Evolutionary conservation across 1,140 invertebrate genomes (phyloP).

Genomic region (Alviniconcha marisindica): DNA sequence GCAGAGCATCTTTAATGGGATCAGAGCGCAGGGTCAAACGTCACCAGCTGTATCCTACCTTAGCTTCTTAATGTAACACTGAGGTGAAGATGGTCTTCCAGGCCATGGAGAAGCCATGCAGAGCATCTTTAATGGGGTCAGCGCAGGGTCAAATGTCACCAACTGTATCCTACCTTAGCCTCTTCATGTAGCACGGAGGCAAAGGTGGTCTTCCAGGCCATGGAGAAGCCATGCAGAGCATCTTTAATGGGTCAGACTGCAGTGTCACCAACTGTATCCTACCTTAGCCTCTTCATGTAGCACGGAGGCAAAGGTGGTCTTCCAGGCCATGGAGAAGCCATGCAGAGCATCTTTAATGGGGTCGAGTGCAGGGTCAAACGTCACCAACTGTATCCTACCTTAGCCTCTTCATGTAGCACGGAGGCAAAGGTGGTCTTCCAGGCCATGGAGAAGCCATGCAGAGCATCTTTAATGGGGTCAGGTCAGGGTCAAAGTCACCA

Average conservation of each 20-base stretch:
- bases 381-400: no score
- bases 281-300: conserved; percentile 76
- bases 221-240: conserved; percentile 74
- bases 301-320: conserved; percentile 74
- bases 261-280: no score
- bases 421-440: conserved; percentile 76
- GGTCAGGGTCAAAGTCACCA: no score
- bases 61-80: no score
- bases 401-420: conserved; percentile 74
- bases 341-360: no score
- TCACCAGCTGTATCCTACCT: no score
- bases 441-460: conserved; percentile 74
- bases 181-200: conserved; percentile 74
- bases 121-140: no score
- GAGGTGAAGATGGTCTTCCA: no score
- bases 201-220: conserved; percentile 75
- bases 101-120: no score
- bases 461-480: conserved; percentile 73
- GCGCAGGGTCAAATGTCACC: no score
- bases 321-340: conserved; percentile 75
- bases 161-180: conserved; percentile 73
- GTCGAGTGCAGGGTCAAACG: no score
- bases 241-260: conserved; percentile 73
- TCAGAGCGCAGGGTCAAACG: conserved; percentile 69
- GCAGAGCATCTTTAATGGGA: conserved; percentile 73